Percentiles rank a stretch among this genome's conserved stretches.
Evolutionary conservation across 2,888 invertebrate species (phyloP).

Genomic region (Spatulosminthurus flaviceps): DNA sequence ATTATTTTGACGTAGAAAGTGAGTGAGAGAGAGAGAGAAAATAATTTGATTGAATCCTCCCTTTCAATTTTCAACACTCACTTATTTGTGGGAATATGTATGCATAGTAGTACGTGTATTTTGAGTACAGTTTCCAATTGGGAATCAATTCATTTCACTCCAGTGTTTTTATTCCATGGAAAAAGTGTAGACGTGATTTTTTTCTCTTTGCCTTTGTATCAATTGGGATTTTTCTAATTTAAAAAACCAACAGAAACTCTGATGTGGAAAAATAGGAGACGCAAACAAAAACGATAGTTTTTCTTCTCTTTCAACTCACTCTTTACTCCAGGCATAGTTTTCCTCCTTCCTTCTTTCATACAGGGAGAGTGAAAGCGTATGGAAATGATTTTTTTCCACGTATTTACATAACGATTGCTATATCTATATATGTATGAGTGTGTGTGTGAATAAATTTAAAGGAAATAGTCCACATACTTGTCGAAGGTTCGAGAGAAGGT

Average conservation of each 20-base stretch:
- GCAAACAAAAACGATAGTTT: not conserved
- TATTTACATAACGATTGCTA: not conserved
- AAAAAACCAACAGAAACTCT: not conserved
- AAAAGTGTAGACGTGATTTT: too few species aligned
- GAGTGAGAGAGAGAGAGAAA: too few species aligned
- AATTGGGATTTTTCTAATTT: slow-evolving; percentile 4
- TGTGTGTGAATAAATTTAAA: not conserved
- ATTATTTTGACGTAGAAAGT: too few species aligned
- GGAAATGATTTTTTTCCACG: not conserved
- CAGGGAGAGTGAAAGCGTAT: too few species aligned
- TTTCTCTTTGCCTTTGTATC: not conserved
- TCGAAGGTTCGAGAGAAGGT: not conserved
- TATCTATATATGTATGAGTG: not conserved
- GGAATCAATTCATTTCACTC: too few species aligned
- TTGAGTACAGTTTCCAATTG: too few species aligned
- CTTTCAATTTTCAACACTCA: too few species aligned
- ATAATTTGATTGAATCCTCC: too few species aligned
- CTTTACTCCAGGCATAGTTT: not conserved
- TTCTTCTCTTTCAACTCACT: not conserved
- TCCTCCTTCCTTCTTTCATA: too few species aligned
- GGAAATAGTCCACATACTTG: not conserved
- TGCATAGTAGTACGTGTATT: too few species aligned
- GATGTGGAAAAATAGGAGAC: not conserved
- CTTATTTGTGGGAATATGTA: too few species aligned
- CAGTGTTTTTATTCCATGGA: too few species aligned